These are phyloP conservation scores for Lacanobia oleracea DNA, from an alignment of 2,888 invertebrate genomes.

Conservation along the genomic window DNA sequence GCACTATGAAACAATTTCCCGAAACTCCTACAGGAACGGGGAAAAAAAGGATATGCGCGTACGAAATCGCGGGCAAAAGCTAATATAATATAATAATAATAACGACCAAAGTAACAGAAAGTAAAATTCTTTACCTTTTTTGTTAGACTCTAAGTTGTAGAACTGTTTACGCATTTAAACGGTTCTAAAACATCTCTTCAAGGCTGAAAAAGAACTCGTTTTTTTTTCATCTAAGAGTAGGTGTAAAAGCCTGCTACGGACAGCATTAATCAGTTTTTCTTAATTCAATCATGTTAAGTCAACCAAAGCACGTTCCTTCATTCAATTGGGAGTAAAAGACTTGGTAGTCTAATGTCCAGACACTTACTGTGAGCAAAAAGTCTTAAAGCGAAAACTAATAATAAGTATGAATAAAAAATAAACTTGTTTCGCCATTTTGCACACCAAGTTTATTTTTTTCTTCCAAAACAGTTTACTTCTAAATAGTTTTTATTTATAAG, in stretches of 20 bases:
- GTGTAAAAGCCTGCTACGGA: neutral
- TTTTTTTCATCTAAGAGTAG: neutral
- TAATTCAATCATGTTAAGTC: neutral
- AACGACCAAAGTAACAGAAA: too few relatives aligned
- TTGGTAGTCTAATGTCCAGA: neutral
- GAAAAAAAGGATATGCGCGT: too few relatives aligned
- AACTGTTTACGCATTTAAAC: too few relatives aligned
- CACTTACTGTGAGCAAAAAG: neutral
- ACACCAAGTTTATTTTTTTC: neutral
- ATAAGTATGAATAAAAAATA: neutral
- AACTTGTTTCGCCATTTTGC: too few relatives aligned
- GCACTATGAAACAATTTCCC: too few relatives aligned
- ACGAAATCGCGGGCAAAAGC: too few relatives aligned
- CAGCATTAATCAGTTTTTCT: neutral
- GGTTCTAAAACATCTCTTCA: neutral
- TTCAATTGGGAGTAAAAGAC: neutral
- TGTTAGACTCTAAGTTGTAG: too few relatives aligned
- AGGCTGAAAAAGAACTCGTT: too few relatives aligned
- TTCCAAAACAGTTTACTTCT: neutral
- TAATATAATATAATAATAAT: too few relatives aligned
- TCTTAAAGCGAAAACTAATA: neutral
- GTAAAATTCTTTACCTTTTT: too few relatives aligned
- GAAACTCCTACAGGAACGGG: too few relatives aligned
- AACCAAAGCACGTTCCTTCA: slow-evolving; percentile 18
- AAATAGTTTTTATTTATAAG: too few relatives aligned